phyloP scores from a whole-genome alignment of 2,888 invertebrate genomes.

The Noctua pronuba region DNA sequence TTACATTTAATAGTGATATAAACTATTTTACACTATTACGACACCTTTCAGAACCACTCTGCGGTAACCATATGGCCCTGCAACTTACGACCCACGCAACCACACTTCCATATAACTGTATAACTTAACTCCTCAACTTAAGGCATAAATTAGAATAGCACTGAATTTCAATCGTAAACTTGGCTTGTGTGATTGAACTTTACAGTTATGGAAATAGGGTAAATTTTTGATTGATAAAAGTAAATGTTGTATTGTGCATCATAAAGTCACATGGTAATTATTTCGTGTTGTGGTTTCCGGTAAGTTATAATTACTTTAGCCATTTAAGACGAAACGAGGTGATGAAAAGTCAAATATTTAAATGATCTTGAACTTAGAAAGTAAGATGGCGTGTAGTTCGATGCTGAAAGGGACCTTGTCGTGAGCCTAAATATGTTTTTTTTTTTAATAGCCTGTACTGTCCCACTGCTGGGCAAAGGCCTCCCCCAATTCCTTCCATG shows the following conservation, averaged over 20 bases:
- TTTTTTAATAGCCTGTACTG: too few relatives aligned
- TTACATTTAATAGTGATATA: slow-evolving; percentile 42
- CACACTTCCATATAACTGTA: slow-evolving; percentile 20
- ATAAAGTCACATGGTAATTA: slow-evolving; percentile 26
- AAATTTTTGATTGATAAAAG: slow-evolving; percentile 15
- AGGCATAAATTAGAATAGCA: slow-evolving; percentile 29
- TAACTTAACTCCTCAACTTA: slow-evolving; percentile 28
- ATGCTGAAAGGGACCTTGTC: too few relatives aligned
- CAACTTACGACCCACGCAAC: slow-evolving; percentile 46
- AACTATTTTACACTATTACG: slow-evolving; percentile 49
- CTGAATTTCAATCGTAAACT: slow-evolving; percentile 18
- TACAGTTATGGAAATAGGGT: background rate
- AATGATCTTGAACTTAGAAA: too few relatives aligned
- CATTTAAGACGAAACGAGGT: slow-evolving; percentile 9
- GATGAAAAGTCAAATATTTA: background rate
- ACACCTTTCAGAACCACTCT: slow-evolving; percentile 54
- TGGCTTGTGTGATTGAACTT: slow-evolving; percentile 6
- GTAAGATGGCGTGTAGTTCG: too few relatives aligned
- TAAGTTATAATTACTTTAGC: slow-evolving; percentile 9
- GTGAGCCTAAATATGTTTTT: too few relatives aligned
- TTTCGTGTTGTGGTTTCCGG: slow-evolving; percentile 47
- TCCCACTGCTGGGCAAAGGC: too few relatives aligned
- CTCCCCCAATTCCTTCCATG: too few relatives aligned
- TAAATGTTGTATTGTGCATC: slow-evolving; percentile 22
- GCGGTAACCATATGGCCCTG: slow-evolving; percentile 57